Percentiles rank a stretch among this genome's conserved stretches.
phyloP scores from a whole-genome alignment of 2,888 invertebrate genomes.

The Chymomyza caudatula region DNA sequence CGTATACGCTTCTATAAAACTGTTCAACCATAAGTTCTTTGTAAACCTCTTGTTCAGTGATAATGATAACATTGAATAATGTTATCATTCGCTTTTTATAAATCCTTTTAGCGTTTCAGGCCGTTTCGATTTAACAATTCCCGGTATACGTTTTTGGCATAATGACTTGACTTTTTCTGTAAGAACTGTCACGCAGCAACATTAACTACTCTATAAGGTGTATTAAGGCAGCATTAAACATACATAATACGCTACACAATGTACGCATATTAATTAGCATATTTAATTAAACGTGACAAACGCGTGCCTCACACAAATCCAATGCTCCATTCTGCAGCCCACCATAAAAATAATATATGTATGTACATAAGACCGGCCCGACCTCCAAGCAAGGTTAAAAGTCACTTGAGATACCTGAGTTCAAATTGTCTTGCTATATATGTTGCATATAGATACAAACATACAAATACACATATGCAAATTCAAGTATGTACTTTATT shows the following conservation, averaged over 20 bases:
- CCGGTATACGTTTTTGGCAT: too few species aligned
- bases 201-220: not conserved
- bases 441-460: too few species aligned
- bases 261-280: constrained; percentile 54
- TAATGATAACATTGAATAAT: too few species aligned
- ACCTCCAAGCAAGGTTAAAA: constrained; percentile 26
- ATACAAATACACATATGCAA: not conserved
- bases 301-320: not conserved
- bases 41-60: too few species aligned
- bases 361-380: not conserved
- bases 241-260: not conserved
- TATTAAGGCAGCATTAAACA: not conserved
- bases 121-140: too few species aligned
- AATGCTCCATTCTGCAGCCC: not conserved
- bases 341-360: not conserved
- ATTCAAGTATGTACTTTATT: not conserved
- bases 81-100: too few species aligned
- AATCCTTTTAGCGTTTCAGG: too few species aligned
- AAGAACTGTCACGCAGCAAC: not conserved
- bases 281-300: constrained; percentile 44
- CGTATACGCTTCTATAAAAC: too few species aligned
- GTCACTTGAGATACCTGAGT: constrained; percentile 29
- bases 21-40: too few species aligned
- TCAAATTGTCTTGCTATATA: not conserved
- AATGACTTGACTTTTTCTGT: not conserved